A percentile compares a stretch with the other conserved stretches of the same genome.
Conservation (phyloP, 2,888 invertebrate species). For the Lasioglossum villosulum region DNA sequence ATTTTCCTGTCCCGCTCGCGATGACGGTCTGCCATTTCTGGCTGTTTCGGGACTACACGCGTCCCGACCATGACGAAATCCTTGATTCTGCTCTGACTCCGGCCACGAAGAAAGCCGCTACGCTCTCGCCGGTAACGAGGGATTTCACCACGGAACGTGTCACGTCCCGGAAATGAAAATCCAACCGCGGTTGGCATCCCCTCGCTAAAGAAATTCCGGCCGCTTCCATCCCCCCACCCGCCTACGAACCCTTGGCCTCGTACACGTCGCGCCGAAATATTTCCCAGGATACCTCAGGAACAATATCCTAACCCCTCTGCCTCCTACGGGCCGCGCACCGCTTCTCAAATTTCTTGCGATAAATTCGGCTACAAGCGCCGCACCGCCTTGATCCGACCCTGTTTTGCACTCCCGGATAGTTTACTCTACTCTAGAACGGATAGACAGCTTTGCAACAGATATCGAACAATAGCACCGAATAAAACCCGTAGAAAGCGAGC, state of each 20-base stretch:
- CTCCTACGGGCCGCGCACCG: neutral
- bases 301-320: slow-evolving; percentile 26
- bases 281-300: slow-evolving; percentile 4
- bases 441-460: neutral
- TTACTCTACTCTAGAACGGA: neutral
- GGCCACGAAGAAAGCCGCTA: slow-evolving; percentile 24
- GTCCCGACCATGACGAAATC: slow-evolving; percentile 38
- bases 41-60: slow-evolving; percentile 47
- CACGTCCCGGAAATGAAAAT: slow-evolving; percentile 43
- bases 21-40: slow-evolving; percentile 53
- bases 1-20: slow-evolving; percentile 45
- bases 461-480: neutral
- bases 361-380: neutral
- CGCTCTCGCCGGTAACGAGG: neutral
- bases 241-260: neutral
- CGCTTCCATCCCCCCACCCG: neutral
- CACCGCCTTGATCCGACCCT: neutral
- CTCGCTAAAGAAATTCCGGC: slow-evolving; percentile 16
- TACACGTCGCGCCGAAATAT: slow-evolving; percentile 21
- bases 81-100: slow-evolving; percentile 28
- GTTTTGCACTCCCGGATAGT: neutral
- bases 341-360: neutral
- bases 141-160: slow-evolving; percentile 27
- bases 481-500: neutral
- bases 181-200: slow-evolving; percentile 23